These are phyloP conservation scores for Phymatocera aterrima DNA, from an alignment of 2,888 invertebrate genomes.

Conservation along the genomic window DNA sequence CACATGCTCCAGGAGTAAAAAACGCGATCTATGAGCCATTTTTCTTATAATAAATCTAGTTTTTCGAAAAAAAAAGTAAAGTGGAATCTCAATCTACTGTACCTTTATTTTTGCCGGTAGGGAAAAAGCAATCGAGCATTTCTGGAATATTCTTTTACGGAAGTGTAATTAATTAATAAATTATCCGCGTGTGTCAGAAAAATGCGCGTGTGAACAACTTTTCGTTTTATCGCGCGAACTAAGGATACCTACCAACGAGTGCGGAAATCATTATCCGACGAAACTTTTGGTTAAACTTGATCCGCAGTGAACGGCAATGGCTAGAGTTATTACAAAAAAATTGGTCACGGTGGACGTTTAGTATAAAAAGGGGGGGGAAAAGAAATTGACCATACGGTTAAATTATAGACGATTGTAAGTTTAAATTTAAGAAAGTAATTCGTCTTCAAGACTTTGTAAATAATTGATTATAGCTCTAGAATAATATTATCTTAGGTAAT, in stretches of 20 bases:
- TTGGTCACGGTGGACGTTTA: slow-evolving; percentile 4
- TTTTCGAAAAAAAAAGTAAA: background rate
- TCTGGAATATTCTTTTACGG: background rate
- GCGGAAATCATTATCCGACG: background rate
- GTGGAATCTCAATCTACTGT: background rate
- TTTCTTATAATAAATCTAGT: slow-evolving; percentile 15
- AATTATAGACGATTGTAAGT: slow-evolving; percentile 12
- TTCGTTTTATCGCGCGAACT: background rate
- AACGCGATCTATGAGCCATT: slow-evolving; percentile 1
- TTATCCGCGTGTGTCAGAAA: background rate
- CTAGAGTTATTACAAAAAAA: slow-evolving; percentile 13
- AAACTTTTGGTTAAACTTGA: background rate
- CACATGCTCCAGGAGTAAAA: slow-evolving; percentile 6
- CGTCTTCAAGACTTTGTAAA: slow-evolving; percentile 33
- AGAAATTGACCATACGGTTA: slow-evolving; percentile 16
- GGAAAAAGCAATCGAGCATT: too few species aligned
- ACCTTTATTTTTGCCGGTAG: background rate
- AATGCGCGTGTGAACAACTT: background rate
- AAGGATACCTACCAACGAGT: background rate
- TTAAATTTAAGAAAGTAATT: slow-evolving; percentile 26
- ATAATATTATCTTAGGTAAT: slow-evolving; percentile 10
- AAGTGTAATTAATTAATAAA: background rate
- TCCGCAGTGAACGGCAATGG: background rate
- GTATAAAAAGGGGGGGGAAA: too few species aligned
- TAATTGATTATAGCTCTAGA: slow-evolving; percentile 11